Base-by-base conservation (phyloP, 2,888 invertebrate species). In the Lottia gigantea region DNA sequence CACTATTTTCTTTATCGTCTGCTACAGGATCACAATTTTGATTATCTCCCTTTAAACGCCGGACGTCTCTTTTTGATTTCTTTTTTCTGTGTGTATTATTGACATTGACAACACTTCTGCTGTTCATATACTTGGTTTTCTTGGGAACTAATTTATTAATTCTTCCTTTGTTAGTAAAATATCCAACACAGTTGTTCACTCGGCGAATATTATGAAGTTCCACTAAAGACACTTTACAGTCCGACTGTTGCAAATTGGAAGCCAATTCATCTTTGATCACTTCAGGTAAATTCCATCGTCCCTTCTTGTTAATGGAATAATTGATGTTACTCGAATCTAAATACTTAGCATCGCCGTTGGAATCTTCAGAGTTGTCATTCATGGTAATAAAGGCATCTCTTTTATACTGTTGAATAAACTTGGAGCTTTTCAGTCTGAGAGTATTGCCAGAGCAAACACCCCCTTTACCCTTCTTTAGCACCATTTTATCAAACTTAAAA, bases 301-400 rank as follows among this genome's bases (percentile, higher is more conserved):
- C 72, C 67, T 78, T 81, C 66, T 84, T 84, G 73, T 82, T 84
- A 16, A 84, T 72, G 0, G 84, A 84, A 61, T 55, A 55, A 55
- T 12, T 23, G 8, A 55, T 23, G 11, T 23, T 23, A 55, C 23
- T 55, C 19, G 19, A 23, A 23, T 55, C 55, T 12, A 55, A 23
- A 23, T 23, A 55, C 14, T 55, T 55, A 11, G 55, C 19, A 11
- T 19, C 19, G 8, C 14, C 15, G 55, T 23, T 55, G 8, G 19
- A 23, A 23, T 11, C 6, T 55, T 55, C 55, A 14, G 11, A 19
- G 2, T 11, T 19, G 23, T 12, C 55, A 55, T 55, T 23, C 19
- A 55, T 23, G 55, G 55, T 55, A 19, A 55, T 55, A 11, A 19
- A 19, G 19, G 55, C 55, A 19, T 23, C 55, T 23, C 12, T 11